Evolutionary conservation across 1,140 invertebrate species (phyloP).

Genomic region (Scylla paramamosain): DNA sequence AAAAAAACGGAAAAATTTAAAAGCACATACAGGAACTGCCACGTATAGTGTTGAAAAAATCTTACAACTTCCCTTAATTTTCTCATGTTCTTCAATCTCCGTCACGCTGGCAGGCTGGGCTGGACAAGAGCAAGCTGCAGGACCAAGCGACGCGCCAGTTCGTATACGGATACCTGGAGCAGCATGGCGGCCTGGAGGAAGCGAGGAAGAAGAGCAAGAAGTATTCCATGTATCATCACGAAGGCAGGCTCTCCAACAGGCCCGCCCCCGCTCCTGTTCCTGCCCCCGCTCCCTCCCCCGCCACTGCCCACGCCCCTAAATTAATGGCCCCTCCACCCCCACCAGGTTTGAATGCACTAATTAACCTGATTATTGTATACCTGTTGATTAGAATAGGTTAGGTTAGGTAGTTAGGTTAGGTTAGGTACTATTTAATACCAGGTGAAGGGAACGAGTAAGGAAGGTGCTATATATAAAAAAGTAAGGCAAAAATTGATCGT

Average conservation of each 20-base stretch:
- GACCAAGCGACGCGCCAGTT: slow-evolving; percentile 35
- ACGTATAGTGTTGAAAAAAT: no score
- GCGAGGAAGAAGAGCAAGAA: slow-evolving; percentile 27
- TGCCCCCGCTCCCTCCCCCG: neutral
- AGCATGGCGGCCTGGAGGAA: slow-evolving; percentile 37
- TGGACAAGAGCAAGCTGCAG: slow-evolving; percentile 29
- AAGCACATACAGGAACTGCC: no score
- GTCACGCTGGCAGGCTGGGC: slow-evolving; percentile 16
- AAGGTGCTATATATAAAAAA: no score
- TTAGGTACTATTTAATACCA: neutral
- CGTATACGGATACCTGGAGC: slow-evolving; percentile 35
- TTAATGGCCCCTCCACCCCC: neutral
- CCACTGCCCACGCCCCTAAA: neutral
- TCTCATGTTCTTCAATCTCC: no score
- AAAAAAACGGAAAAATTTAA: no score
- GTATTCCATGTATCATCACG: neutral
- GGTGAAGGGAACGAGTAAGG: no score
- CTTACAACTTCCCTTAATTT: no score
- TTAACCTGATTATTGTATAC: no score
- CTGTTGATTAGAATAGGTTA: neutral
- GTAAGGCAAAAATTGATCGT: no score
- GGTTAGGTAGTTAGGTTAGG: neutral
- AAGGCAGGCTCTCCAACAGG: neutral
- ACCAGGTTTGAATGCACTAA: neutral
- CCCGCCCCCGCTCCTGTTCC: neutral